Percentiles rank a stretch among this genome's conserved stretches.
Conservation (phyloP, 2,888 invertebrate species). For the Pollenia amentaria region DNA sequence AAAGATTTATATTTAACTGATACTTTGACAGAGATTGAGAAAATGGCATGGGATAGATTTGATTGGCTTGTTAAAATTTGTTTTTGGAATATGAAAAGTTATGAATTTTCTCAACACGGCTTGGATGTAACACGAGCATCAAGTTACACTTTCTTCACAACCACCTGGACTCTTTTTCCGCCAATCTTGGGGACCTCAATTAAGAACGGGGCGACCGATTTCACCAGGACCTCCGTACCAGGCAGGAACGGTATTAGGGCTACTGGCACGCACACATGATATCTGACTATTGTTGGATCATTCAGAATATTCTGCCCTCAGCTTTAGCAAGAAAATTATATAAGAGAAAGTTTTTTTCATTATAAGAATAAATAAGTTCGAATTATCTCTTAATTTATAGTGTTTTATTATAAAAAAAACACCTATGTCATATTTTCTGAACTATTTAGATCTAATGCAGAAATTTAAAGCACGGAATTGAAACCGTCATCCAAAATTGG, state of each 20-base stretch:
- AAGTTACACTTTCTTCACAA: conserved; percentile 25
- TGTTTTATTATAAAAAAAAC: too few relatives aligned
- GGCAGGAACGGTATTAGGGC: background rate
- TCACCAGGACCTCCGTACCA: conserved; percentile 28
- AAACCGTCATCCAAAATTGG: too few relatives aligned
- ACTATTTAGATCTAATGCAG: too few relatives aligned
- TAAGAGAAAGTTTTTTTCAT: too few relatives aligned
- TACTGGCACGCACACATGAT: too few relatives aligned
- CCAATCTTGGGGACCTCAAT: conserved; percentile 21
- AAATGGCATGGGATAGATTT: conserved; percentile 2
- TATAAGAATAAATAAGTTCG: too few relatives aligned
- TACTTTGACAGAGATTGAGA: conserved; percentile 22
- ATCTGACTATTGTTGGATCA: background rate
- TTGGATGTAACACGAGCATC: conserved; percentile 35
- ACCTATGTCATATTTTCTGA: too few relatives aligned
- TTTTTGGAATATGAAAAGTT: conserved; percentile 11
- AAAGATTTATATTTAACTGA: background rate
- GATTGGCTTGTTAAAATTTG: conserved; percentile 24
- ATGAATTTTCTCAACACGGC: background rate
- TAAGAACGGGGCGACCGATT: conserved; percentile 45
- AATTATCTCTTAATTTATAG: too few relatives aligned
- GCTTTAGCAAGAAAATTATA: too few relatives aligned
- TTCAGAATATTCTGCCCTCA: conserved; percentile 22
- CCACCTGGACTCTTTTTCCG: conserved; percentile 33
- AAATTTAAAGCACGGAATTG: too few relatives aligned